A percentile compares a stretch with the other conserved stretches of the same genome.
These are phyloP conservation scores for Heliconius erato DNA, from an alignment of 2,888 invertebrate genomes.

Conservation along the genomic window DNA sequence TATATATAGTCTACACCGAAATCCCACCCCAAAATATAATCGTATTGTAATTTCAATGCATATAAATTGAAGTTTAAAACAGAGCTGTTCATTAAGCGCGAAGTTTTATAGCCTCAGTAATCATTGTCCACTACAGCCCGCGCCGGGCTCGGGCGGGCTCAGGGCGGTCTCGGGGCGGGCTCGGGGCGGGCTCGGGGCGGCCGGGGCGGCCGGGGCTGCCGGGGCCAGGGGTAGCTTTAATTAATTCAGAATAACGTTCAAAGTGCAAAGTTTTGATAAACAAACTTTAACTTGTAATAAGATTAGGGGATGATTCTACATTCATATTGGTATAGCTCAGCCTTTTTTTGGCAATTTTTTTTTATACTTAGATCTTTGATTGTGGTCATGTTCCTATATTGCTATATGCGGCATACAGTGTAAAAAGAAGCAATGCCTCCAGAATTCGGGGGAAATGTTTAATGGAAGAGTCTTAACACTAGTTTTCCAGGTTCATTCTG, in stretches of 20 bases:
- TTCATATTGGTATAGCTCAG: neutral
- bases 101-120: conserved; percentile 39
- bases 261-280: conserved; percentile 42
- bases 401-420: too few species aligned
- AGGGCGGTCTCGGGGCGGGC: too few species aligned
- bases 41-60: conserved; percentile 28
- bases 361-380: neutral
- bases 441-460: too few species aligned
- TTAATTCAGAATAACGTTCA: conserved; percentile 37
- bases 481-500: neutral
- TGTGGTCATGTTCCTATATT: too few species aligned
- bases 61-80: conserved; percentile 43
- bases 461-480: too few species aligned
- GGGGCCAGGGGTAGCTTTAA: conserved; percentile 14
- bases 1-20: neutral
- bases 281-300: conserved; percentile 42
- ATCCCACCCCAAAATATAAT: conserved; percentile 23
- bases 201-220: too few species aligned
- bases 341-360: neutral
- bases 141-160: neutral
- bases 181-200: too few species aligned
- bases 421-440: too few species aligned
- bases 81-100: conserved; percentile 34
- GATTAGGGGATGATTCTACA: conserved; percentile 5
- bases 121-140: conserved; percentile 42